These are phyloP conservation scores for Parapsyche elsis DNA, from an alignment of 1,140 invertebrate species.

Conservation along the genomic window DNA sequence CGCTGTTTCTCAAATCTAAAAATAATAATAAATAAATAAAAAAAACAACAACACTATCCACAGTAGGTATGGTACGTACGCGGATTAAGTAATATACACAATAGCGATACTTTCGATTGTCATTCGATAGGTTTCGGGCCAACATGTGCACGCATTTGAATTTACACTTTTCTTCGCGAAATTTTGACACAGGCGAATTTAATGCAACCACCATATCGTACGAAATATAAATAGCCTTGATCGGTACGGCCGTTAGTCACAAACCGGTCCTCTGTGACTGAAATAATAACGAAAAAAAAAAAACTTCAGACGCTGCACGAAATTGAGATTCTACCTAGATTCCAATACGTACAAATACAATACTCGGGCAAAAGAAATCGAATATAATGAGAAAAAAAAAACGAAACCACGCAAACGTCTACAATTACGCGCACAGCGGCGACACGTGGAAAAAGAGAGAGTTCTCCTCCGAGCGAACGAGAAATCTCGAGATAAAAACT, in stretches of 20 bases:
- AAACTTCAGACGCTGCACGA: too few relatives aligned
- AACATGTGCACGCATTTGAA: too few relatives aligned
- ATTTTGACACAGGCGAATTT: too few relatives aligned
- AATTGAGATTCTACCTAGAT: too few relatives aligned
- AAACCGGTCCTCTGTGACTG: not conserved
- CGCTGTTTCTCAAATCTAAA: too few relatives aligned
- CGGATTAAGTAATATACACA: too few relatives aligned
- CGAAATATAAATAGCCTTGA: not conserved
- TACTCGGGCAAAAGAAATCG: not conserved
- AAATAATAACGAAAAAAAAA: not conserved
- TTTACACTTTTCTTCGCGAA: too few relatives aligned
- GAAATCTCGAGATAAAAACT: constrained; percentile 23
- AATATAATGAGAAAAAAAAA: not conserved
- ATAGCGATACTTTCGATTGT: too few relatives aligned
- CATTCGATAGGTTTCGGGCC: too few relatives aligned
- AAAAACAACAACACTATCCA: too few relatives aligned
- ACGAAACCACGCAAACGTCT: not conserved
- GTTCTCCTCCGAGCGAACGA: not conserved
- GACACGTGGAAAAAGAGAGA: constrained; percentile 25
- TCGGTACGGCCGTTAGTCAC: not conserved
- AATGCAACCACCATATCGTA: not conserved
- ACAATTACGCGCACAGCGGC: not conserved
- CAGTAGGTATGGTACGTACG: too few relatives aligned
- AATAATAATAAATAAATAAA: too few relatives aligned
- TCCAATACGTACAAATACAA: not conserved